Conservation (phyloP, 2,113 vertebrate genomes). For the Oreochromis spilurus region DNA sequence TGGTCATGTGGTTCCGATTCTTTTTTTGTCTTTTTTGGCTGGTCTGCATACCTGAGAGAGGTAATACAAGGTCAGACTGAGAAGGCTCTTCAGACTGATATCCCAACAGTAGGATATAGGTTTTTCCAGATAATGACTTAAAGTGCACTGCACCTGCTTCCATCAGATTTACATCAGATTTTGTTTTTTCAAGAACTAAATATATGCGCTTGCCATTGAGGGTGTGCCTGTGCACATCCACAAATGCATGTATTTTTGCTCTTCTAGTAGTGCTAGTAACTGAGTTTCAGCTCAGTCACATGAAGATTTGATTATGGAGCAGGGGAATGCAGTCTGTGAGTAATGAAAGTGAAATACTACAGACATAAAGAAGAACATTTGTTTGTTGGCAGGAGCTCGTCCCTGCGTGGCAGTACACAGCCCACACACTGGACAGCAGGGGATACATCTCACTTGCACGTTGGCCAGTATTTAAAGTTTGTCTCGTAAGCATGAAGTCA, state of each 20-base stretch:
- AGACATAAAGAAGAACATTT: conserved; percentile 40
- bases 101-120: neutral
- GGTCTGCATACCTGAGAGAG: neutral
- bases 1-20: neutral
- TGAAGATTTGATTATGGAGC: conserved; percentile 10
- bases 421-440: conserved; percentile 56
- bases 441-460: conserved; percentile 19
- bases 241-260: neutral
- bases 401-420: conserved; percentile 24
- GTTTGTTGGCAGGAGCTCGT: conserved; percentile 33
- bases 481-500: neutral
- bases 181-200: neutral
- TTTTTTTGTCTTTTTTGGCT: neutral
- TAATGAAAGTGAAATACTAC: conserved; percentile 11
- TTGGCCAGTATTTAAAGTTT: conserved; percentile 27
- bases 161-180: neutral
- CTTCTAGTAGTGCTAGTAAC: neutral
- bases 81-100: neutral
- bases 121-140: neutral
- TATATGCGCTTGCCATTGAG: neutral
- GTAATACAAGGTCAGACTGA: neutral
- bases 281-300: neutral
- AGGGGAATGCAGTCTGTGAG: neutral
- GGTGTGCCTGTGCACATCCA: neutral
- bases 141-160: neutral